Evolutionary conservation across 1,140 invertebrate genomes (phyloP), one percentile per base, ranked within the genome.

Genomic region (Drosophila subobscura): DNA sequence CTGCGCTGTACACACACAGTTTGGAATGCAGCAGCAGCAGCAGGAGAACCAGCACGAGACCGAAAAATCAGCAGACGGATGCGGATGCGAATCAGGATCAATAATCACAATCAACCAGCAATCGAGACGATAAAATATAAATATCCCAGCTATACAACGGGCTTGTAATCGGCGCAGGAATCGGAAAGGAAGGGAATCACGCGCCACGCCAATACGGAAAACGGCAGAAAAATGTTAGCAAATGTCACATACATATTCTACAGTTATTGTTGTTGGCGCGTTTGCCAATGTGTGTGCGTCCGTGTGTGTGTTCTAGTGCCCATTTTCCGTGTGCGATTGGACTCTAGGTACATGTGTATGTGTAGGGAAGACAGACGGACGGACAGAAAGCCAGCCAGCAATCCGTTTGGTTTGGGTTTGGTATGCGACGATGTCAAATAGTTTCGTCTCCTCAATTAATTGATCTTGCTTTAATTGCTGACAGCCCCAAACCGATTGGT

Each of bases 181-280:
- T 37, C 33, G 33, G 10, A 41, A 55, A 44, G 54, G 51, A 67
- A 53, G 52, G 71, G 74, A 83, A 86, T 88, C 81, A 86, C 81
- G 83, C 83, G 81, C 81, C 53, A 52, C 52, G 50, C 60, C 75
- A 79, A 83, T 73, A 89, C 83, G 71, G 74, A 83, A 72, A 68
- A 58, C 71, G 46, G 56, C 57, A 60, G 72, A 63, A 80, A 86
- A 88, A 88, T 83, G 83, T 88, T 89, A 88, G 83, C 78, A 65
- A 89, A 79, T 89, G 75, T 88, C 83, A 37, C 10, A 33, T 37
- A 37, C 33, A 37, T 37, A 88, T 88, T 88, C 83, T 88, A 83
- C 71, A 79, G 79, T 85, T 81, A 86, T 81, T 77, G 77, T 88
- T 78, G 65, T 76, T 78, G 75, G 72, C 72, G 72, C 52, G 44